phyloP scores from a whole-genome alignment of 2,113 vertebrate species.

The Pachypanchax playfairii region DNA sequence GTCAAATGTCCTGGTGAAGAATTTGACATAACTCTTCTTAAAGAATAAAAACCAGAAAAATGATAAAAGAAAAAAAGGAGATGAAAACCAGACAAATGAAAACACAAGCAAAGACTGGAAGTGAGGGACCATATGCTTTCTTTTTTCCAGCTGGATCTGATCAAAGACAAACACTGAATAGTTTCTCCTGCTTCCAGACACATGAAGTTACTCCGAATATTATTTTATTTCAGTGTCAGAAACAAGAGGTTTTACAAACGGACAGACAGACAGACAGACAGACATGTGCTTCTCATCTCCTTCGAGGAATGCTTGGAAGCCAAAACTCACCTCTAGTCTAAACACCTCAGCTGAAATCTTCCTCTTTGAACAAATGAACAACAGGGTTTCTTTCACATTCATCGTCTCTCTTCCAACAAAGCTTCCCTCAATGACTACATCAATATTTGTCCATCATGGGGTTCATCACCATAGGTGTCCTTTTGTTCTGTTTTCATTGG shows the following conservation, averaged over 20 bases:
- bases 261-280: background rate
- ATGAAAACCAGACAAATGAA: slow-evolving; percentile 43
- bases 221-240: slow-evolving; percentile 11
- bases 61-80: slow-evolving; percentile 32
- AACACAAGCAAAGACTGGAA: slow-evolving; percentile 11
- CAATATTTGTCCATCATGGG: slow-evolving; percentile 63
- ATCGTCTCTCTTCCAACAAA: background rate
- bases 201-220: slow-evolving; percentile 1
- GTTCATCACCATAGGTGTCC: slow-evolving; percentile 43
- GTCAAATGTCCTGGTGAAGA: slow-evolving; percentile 10
- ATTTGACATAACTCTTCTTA: slow-evolving; percentile 12
- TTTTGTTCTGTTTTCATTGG: slow-evolving; percentile 53
- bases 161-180: slow-evolving; percentile 49
- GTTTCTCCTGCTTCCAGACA: slow-evolving; percentile 35
- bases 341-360: background rate
- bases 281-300: slow-evolving; percentile 19
- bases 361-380: slow-evolving; percentile 2
- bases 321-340: background rate
- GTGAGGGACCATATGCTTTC: slow-evolving; percentile 45
- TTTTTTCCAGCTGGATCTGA: slow-evolving; percentile 61
- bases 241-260: background rate
- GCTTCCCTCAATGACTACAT: slow-evolving; percentile 52
- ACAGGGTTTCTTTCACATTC: background rate
- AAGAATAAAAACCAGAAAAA: slow-evolving; percentile 20
- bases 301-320: slow-evolving; percentile 43